These are phyloP conservation scores for Battus philenor DNA, from an alignment of 1,140 invertebrate species.

Conservation along the genomic window DNA sequence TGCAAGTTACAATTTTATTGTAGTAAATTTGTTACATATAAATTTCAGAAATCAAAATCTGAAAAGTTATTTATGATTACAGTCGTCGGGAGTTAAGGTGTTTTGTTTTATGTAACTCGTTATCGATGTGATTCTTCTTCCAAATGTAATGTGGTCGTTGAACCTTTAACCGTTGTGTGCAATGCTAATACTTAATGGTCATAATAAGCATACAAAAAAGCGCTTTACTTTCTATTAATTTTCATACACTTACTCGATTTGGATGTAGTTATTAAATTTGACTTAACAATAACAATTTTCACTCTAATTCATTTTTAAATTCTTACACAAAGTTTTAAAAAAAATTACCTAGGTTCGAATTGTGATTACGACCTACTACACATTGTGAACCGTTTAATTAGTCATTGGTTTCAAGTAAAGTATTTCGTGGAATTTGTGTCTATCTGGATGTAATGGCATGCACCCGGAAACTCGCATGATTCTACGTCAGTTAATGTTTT, in stretches of 20 bases:
- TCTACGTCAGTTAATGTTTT: neutral
- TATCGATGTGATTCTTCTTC: conserved; percentile 8
- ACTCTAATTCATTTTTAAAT: too few relatives aligned
- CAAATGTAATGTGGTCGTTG: conserved; percentile 7
- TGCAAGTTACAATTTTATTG: too few relatives aligned
- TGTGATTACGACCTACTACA: too few relatives aligned
- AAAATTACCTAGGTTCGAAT: too few relatives aligned
- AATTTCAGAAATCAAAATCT: too few relatives aligned
- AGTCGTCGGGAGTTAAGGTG: conserved; percentile 10
- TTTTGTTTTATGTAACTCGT: neutral
- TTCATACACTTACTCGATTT: neutral
- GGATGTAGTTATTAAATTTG: neutral
- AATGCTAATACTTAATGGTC: neutral
- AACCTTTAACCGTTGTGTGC: conserved; percentile 9
- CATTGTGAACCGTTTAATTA: too few relatives aligned
- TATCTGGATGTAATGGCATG: conserved; percentile 1
- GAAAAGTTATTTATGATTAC: too few relatives aligned
- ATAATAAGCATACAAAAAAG: neutral
- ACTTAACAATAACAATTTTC: too few relatives aligned
- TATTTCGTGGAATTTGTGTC: too few relatives aligned
- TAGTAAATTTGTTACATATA: too few relatives aligned
- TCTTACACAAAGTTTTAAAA: too few relatives aligned
- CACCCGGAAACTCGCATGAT: conserved; percentile 11
- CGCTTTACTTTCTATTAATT: neutral
- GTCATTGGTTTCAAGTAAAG: too few relatives aligned